A percentile compares a stretch with the other conserved stretches of the same genome.
These are phyloP conservation scores for Orientallactaga sibirica DNA, from an alignment of 2,797 vertebrate species.

Conservation along the genomic window DNA sequence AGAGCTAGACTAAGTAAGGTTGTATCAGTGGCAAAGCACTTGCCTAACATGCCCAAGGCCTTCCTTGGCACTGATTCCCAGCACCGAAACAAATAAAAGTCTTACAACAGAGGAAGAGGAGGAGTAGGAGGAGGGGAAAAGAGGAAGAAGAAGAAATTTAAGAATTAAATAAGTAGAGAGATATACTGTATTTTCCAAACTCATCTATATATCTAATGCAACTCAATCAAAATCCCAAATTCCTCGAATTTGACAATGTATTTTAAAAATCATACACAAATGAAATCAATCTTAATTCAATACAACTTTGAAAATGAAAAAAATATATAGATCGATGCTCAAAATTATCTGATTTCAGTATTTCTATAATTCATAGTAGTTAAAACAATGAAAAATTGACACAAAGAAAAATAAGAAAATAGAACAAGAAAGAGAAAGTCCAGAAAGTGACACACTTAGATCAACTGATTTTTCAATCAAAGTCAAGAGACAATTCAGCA, in stretches of 20 bases:
- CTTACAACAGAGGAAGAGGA: not conserved
- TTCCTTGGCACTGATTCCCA: not conserved
- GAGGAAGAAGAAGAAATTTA: not conserved
- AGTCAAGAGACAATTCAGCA: not conserved
- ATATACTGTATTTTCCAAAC: not conserved
- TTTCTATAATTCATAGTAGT: not conserved
- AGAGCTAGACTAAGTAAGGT: not conserved
- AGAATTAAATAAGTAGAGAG: not conserved
- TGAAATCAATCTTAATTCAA: not conserved
- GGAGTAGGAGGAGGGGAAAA: not conserved
- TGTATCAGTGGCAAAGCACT: not conserved
- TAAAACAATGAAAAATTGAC: not conserved
- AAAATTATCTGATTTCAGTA: not conserved
- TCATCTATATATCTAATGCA: not conserved
- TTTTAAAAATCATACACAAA: slow-evolving; percentile 11
- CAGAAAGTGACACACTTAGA: not conserved
- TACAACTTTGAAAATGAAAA: not conserved
- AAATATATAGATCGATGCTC: not conserved
- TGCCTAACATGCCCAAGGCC: not conserved
- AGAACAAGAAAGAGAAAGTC: not conserved
- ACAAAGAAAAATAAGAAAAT: not conserved
- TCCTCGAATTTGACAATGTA: not conserved
- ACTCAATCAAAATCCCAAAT: not conserved
- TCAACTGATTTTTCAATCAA: not conserved
- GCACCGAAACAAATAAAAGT: not conserved